Evolutionary conservation across 1,140 invertebrate species (phyloP).

Genomic region (Rhopalosiphum maidis): DNA sequence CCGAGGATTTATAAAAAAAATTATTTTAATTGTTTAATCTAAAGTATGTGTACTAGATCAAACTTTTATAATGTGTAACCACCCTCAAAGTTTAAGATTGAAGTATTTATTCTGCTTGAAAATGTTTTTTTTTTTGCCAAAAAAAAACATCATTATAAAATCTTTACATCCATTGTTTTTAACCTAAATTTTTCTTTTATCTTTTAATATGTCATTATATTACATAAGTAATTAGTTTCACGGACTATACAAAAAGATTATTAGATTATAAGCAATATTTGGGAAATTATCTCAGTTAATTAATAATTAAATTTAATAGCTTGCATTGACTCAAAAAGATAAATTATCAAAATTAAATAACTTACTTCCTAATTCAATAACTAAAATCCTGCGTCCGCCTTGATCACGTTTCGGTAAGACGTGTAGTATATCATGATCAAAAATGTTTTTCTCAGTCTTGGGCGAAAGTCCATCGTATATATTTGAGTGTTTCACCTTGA

Average conservation of each 20-base stretch:
- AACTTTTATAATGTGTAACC: too few relatives aligned
- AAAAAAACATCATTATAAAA: too few relatives aligned
- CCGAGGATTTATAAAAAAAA: too few relatives aligned
- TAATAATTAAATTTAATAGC: background rate
- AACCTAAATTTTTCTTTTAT: too few relatives aligned
- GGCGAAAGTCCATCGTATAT: conserved; percentile 75
- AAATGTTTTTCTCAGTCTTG: conserved; percentile 76
- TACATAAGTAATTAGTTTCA: background rate
- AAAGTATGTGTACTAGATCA: too few relatives aligned
- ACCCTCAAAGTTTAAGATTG: too few relatives aligned
- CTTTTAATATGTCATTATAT: background rate
- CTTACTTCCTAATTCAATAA: conserved; percentile 81
- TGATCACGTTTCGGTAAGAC: conserved; percentile 80
- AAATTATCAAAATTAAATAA: conserved; percentile 60
- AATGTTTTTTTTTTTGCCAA: too few relatives aligned
- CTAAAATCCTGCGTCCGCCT: conserved; percentile 73
- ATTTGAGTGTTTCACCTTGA: conserved; percentile 78
- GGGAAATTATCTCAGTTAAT: background rate
- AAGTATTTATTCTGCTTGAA: too few relatives aligned
- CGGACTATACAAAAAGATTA: background rate
- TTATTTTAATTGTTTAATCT: too few relatives aligned
- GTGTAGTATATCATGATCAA: conserved; percentile 77
- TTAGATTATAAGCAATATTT: background rate
- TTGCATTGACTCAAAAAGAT: background rate
- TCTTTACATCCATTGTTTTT: too few relatives aligned